phyloP scores from a whole-genome alignment of 2,113 vertebrate species.

The Pimephales promelas region DNA sequence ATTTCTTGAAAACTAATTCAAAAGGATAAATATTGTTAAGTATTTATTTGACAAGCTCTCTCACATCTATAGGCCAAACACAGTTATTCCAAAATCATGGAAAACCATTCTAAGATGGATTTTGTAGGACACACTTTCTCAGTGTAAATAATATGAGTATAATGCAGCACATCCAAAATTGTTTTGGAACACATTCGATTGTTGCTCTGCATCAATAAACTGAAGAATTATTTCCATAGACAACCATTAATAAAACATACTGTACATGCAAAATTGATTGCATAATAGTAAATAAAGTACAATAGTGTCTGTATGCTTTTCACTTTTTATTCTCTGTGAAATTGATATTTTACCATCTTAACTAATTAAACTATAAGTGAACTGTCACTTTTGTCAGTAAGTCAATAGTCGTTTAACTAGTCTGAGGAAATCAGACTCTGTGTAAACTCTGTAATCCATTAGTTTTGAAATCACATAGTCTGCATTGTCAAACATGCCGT shows the following conservation, averaged over 20 bases:
- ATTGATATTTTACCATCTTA: neutral
- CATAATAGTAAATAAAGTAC: neutral
- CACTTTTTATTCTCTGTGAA: neutral
- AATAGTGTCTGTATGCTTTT: neutral
- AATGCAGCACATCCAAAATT: neutral
- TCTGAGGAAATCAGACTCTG: conserved; percentile 15
- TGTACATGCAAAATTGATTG: neutral
- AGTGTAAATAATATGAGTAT: neutral
- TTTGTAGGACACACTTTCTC: neutral
- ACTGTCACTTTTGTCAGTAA: neutral
- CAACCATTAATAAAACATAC: neutral
- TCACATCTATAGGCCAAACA: neutral
- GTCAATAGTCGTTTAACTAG: conserved; percentile 2
- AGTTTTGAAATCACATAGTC: conserved; percentile 42
- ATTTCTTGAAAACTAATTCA: neutral
- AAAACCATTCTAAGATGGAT: neutral
- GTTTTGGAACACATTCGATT: too few relatives aligned
- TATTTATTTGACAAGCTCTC: neutral
- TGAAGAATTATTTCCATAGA: neutral
- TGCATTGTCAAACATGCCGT: conserved; percentile 25
- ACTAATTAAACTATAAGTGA: neutral
- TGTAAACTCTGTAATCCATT: conserved; percentile 27
- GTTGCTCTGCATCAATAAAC: neutral
- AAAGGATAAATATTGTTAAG: neutral
- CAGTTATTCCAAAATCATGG: conserved; percentile 4